Base-by-base conservation (phyloP, 2,113 vertebrate species). In the Melierax canorus region DNA sequence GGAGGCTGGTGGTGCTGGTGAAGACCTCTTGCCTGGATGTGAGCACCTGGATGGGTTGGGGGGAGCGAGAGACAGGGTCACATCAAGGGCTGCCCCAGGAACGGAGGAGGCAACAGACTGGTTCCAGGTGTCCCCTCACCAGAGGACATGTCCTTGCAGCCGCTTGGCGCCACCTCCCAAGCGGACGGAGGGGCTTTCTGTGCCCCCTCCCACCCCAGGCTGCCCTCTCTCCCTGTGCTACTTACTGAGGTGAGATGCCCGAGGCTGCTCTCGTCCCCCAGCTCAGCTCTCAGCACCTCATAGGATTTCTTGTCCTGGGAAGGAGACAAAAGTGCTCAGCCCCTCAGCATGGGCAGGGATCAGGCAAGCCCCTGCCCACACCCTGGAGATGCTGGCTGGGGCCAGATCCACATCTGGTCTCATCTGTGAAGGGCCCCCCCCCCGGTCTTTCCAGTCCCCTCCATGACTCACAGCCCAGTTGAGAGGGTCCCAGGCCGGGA, bases 401-500 rank as follows among this genome's bases (percentile, higher is more conserved):
- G 18, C 19, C 71, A 68, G 34, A 18, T 20, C 60, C 39, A 11
- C 6, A 20, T 41, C 29, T 30, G 26, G 12, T 24, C 27, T 48
- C 32, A 17, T 12, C 45, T 86, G 48, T 1, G 2, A 39, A 63
- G n/a, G 27, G 12, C 3, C 13, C 11, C 30, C 27, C 11, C 30
- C 27, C 7, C 0, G 4, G 7, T 58, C 21, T 69, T 82, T 64
- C 51, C 66, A 76, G 43, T 5, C 16, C 20, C 18, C 6, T 55
- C 46, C 7, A 2, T 56, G 30, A 98, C 98, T 98, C 97, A 99
- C 99, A 0, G 50, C 97, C 99, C 98, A 99, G 83, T 86, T 98
- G 90, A 98, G 98, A 79, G 98, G 97, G 46, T 99, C 99, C 99
- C 99, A 99, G 36, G 98, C 99, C 45, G 98, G 90, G 88, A 99